Conservation (phyloP, 1,140 invertebrate species). For the Caenorhabditis remanei region DNA sequence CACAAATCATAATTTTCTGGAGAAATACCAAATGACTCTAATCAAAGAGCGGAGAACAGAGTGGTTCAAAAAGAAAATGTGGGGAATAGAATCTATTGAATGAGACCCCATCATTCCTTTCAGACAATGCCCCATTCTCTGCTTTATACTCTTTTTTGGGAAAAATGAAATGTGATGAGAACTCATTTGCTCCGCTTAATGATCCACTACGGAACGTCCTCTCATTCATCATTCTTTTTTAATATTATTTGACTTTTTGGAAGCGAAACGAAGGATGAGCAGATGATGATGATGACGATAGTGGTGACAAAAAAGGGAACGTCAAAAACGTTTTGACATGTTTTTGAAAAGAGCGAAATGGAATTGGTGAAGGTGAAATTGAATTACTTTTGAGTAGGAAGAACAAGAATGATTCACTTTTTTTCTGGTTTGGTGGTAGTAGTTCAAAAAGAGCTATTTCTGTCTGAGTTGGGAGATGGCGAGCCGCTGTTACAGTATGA, state of each 20-base stretch:
- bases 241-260: neutral
- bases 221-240: slow-evolving; percentile 42
- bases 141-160: neutral
- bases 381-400: neutral
- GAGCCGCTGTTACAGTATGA: too few relatives aligned
- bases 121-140: neutral
- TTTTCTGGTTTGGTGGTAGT: too few relatives aligned
- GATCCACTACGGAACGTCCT: neutral
- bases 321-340: neutral
- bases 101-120: too few relatives aligned
- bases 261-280: neutral
- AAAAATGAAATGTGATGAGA: neutral
- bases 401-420: neutral
- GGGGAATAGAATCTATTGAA: too few relatives aligned
- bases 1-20: too few relatives aligned
- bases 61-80: too few relatives aligned
- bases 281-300: neutral
- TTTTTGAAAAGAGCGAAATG: neutral
- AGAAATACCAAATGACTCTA: too few relatives aligned
- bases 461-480: too few relatives aligned
- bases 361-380: slow-evolving; percentile 23
- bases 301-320: neutral
- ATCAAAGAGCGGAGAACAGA: too few relatives aligned
- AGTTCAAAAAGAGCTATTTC: too few relatives aligned
- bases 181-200: neutral